Conservation (phyloP, 2,888 invertebrate genomes). For the Aphrophora alni region DNA sequence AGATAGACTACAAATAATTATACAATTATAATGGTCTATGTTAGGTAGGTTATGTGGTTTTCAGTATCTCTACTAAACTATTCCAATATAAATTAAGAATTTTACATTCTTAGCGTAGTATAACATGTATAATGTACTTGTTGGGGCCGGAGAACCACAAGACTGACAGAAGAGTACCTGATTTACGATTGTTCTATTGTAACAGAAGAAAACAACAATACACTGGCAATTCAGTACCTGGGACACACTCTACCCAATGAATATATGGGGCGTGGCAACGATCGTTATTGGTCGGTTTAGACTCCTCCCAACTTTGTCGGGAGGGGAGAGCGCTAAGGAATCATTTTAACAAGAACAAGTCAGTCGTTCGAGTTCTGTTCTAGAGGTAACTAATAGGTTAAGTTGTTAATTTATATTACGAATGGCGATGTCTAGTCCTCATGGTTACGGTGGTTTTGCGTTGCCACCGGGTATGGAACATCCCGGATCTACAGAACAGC, state of each 20-base stretch:
- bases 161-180: constrained; percentile 36
- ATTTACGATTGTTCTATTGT: constrained; percentile 50
- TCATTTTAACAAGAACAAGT: constrained; percentile 4
- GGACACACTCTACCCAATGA: constrained; percentile 37
- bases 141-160: constrained; percentile 4
- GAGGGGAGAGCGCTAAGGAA: constrained; percentile 22
- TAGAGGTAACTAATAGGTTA: neutral
- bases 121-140: constrained; percentile 42
- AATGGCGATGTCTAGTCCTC: constrained; percentile 36
- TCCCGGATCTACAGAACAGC: constrained; percentile 63
- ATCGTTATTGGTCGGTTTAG: constrained; percentile 37
- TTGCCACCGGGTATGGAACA: constrained; percentile 45
- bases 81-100: constrained; percentile 32
- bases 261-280: constrained; percentile 40
- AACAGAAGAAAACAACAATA: constrained; percentile 35
- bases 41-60: too few species aligned
- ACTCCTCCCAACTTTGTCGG: constrained; percentile 41
- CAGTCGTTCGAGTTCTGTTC: constrained; percentile 1
- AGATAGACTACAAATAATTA: too few species aligned
- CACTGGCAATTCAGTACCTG: constrained; percentile 39
- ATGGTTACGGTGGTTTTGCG: constrained; percentile 45
- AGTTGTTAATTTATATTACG: neutral
- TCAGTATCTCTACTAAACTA: neutral
- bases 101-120: constrained; percentile 34
- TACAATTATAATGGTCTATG: too few species aligned